These are phyloP conservation scores for Orius insidiosus DNA, from an alignment of 1,140 invertebrate species.

Conservation along the genomic window DNA sequence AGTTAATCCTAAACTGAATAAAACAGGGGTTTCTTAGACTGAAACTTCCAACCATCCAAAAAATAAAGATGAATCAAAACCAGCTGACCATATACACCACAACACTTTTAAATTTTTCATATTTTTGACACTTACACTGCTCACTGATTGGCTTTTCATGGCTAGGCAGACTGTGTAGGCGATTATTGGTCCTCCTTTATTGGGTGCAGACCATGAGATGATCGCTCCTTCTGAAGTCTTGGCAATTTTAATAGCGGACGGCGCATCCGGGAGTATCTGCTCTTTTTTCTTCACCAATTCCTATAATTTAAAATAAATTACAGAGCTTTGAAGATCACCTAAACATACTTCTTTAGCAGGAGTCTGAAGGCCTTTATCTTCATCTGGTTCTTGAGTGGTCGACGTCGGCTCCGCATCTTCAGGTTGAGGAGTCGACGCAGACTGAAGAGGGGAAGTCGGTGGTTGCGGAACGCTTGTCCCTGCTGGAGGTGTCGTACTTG, in stretches of 20 bases:
- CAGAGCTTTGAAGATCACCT: constrained; percentile 80
- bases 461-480: not conserved
- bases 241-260: constrained; percentile 96
- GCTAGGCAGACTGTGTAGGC: constrained; percentile 98
- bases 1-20: too few relatives aligned
- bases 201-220: constrained; percentile 94
- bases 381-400: not conserved
- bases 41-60: too few relatives aligned
- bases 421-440: not conserved
- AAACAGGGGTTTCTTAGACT: too few relatives aligned
- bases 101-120: too few relatives aligned
- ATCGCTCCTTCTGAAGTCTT: constrained; percentile 89
- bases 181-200: constrained; percentile 79
- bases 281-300: too few relatives aligned
- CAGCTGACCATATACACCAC: too few relatives aligned
- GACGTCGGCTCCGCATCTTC: not conserved
- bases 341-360: too few relatives aligned
- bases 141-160: constrained; percentile 31
- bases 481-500: constrained; percentile 23
- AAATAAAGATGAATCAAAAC: too few relatives aligned
- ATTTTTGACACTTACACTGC: constrained; percentile 2
- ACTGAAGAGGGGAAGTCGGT: not conserved
- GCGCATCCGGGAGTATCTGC: constrained; percentile 86
- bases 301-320: too few relatives aligned
- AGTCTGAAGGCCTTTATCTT: not conserved